Evolutionary conservation across 92 coral and sea anemone genomes (phyloP).

Genomic region (Chrysogorgia sp.): DNA sequence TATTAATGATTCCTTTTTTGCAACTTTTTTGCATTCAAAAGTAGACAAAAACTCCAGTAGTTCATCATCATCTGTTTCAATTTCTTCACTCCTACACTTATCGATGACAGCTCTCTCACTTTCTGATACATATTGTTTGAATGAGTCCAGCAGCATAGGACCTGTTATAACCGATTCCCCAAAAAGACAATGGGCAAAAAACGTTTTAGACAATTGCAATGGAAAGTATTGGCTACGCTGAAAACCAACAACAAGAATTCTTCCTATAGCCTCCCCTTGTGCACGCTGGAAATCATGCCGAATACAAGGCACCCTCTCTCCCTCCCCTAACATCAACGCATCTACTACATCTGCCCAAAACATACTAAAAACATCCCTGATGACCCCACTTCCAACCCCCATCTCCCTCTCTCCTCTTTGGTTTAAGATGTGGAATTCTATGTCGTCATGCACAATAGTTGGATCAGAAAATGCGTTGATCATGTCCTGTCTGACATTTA

Average conservation of each 20-base stretch:
- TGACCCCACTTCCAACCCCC: neutral
- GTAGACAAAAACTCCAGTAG: conserved; percentile 33
- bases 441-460: neutral
- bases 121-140: conserved; percentile 44
- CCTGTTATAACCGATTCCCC: conserved; percentile 32
- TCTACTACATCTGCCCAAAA: neutral
- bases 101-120: conserved; percentile 53
- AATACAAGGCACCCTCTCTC: conserved; percentile 31
- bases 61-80: conserved; percentile 46
- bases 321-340: conserved; percentile 12
- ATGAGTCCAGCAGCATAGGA: conserved; percentile 35
- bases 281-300: conserved; percentile 49
- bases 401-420: neutral
- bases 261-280: conserved; percentile 49
- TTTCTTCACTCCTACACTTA: conserved; percentile 32
- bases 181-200: conserved; percentile 40
- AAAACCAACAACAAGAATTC: conserved; percentile 43
- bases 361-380: neutral
- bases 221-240: conserved; percentile 44
- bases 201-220: conserved; percentile 36
- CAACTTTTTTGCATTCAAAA: conserved; percentile 22
- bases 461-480: neutral
- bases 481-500: neutral
- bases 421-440: neutral
- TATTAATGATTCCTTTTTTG: conserved; percentile 4